Base-by-base conservation (phyloP, 2,797 vertebrate species). In the Podargus strigoides region DNA sequence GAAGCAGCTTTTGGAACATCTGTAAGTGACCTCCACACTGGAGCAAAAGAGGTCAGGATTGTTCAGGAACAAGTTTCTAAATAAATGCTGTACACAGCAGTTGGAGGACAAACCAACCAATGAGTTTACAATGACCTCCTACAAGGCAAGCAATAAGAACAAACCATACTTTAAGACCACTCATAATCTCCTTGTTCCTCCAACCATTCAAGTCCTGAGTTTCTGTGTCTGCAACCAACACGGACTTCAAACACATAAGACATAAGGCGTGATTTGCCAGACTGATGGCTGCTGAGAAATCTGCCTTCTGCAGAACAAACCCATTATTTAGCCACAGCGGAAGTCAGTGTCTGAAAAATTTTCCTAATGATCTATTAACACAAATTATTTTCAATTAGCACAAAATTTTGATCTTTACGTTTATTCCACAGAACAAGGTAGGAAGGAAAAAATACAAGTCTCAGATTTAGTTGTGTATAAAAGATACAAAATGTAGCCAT, bases 11-110 rank as follows among this genome's bases (percentile, higher is more conserved):
- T 52, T 64, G 36, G 13, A 87, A 56, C 27, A 75, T 15, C n/a
- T 22, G 22, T 42, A 85, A 83, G 32, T 73, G 53, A 62, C 37
- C 26, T 70, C 68, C 26, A 66, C 16, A 15, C 5, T 36, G n/a
- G 8, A 37, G 28, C 11, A 59, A 73, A 73, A 83, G 47, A n/a
- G 22, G 23, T 5, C 55, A 66, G 20, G 17, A 82, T n/a, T 21
- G 26, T 87, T 80, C 82, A 89, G 16, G 26, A 94, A 55, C 13
- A 83, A 67, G 16, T 44, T 62, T 77, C 41, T 56, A 74, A 89
- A 80, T 12, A 63, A 93, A 85, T 18, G 10, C 9, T 44, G 36
- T 34, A 44, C 28, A 34, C 0, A 0, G 10, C 1, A 1, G 19
- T 10, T 37, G 52, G 14, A 83, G 41, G 24, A 37, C 44, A 90